Conservation (phyloP, 92 coral and sea anemone species). For the Siderastrea siderea region DNA sequence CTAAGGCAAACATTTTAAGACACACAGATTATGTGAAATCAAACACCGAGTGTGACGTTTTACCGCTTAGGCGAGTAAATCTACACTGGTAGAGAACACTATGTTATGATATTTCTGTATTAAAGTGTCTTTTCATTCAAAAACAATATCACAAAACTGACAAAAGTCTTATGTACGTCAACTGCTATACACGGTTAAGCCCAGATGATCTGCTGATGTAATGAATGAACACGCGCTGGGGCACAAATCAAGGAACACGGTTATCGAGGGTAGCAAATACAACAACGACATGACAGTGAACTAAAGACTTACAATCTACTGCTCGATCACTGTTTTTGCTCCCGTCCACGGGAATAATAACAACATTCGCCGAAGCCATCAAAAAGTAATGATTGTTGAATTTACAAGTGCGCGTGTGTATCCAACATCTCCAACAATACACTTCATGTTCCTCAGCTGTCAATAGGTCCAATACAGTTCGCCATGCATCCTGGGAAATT, state of each 20-base stretch:
- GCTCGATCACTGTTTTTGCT: constrained; percentile 81
- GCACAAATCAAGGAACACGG: neutral
- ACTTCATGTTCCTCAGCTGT: neutral
- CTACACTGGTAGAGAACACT: neutral
- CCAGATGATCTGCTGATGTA: constrained; percentile 12
- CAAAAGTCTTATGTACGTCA: neutral
- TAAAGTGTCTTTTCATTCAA: neutral
- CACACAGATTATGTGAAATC: no score
- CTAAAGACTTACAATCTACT: constrained; percentile 64
- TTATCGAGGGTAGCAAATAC: no score
- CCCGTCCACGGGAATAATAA: constrained; percentile 78
- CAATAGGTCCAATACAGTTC: neutral
- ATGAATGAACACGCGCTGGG: neutral
- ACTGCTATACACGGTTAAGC: neutral
- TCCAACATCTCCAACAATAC: neutral
- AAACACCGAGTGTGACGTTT: no score
- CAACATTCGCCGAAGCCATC: constrained; percentile 57
- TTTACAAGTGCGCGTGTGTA: neutral
- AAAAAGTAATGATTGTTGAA: neutral
- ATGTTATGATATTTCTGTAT: neutral
- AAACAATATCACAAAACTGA: neutral
- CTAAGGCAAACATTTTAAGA: no score
- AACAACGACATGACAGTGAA: neutral
- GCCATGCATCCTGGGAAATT: neutral
- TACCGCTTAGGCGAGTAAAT: no score